A percentile compares a stretch with the other conserved stretches of the same genome.
Conservation (phyloP, 2,113 vertebrate genomes). For the Anser brachyrhynchus region DNA sequence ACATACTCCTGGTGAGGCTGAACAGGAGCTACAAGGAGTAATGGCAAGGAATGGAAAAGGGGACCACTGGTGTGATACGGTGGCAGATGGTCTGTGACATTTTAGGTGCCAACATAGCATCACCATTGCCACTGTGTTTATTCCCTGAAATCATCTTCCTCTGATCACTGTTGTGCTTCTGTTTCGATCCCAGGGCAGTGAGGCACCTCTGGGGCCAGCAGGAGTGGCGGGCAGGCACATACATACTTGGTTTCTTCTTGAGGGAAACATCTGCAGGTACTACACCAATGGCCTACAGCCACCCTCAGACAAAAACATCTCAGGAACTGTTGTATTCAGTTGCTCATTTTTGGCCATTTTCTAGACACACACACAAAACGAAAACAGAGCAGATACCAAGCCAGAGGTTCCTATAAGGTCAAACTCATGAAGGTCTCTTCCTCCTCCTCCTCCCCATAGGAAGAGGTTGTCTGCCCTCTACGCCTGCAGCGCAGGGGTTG, state of each 20-base stretch:
- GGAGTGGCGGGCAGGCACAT: fast-evolving
- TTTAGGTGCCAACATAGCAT: background rate
- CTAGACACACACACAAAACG: background rate
- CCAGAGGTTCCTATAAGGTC: background rate
- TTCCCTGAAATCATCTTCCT: background rate
- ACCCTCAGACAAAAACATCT: background rate
- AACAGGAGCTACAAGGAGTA: background rate
- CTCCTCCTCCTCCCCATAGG: background rate
- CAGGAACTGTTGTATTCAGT: background rate
- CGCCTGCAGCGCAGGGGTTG: background rate
- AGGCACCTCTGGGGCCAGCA: background rate
- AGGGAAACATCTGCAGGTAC: background rate
- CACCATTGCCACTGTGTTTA: background rate
- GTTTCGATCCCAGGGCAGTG: background rate
- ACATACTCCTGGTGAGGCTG: background rate
- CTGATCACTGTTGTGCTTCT: background rate
- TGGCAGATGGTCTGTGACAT: background rate
- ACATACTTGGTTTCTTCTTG: background rate
- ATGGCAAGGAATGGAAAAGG: background rate
- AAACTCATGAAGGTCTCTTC: background rate
- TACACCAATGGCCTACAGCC: background rate
- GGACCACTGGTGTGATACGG: fast-evolving
- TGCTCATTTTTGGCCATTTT: background rate
- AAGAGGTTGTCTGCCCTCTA: background rate
- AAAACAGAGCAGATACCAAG: background rate